Conservation (phyloP, 2,113 vertebrate species). For the Recurvirostra avosetta region DNA sequence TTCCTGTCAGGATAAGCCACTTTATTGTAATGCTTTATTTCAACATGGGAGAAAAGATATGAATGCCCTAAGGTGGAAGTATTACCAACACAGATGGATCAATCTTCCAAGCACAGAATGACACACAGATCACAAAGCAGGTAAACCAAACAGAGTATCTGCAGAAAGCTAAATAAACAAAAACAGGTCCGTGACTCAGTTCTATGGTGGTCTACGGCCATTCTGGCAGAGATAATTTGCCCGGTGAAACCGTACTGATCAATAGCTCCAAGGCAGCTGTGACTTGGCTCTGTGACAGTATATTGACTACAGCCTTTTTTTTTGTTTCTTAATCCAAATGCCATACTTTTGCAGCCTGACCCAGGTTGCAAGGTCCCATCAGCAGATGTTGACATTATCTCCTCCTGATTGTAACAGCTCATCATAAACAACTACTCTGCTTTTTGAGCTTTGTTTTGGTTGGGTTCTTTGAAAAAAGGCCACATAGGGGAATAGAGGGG, state of each 20-base stretch:
- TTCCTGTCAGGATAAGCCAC: background rate
- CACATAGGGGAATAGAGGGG: background rate
- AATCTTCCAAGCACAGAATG: conserved; percentile 9
- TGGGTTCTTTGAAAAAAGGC: background rate
- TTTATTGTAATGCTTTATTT: conserved; percentile 37
- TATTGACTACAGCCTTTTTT: conserved; percentile 18
- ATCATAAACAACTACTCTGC: conserved; percentile 18
- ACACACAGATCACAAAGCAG: background rate
- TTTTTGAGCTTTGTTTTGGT: conserved; percentile 22
- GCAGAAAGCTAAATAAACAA: conserved; percentile 29
- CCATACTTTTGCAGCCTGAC: conserved; percentile 37
- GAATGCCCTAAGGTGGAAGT: conserved; percentile 34
- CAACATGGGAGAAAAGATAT: conserved; percentile 32
- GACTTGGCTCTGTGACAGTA: conserved; percentile 14
- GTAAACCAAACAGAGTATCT: conserved; percentile 28
- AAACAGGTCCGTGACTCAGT: background rate
- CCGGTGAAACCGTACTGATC: conserved; percentile 27
- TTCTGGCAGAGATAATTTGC: conserved; percentile 28
- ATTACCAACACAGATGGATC: conserved; percentile 57
- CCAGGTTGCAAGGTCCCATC: conserved; percentile 24
- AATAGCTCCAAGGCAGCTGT: conserved; percentile 21
- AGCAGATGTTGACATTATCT: conserved; percentile 54
- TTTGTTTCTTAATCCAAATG: conserved; percentile 52
- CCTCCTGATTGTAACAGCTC: conserved; percentile 28
- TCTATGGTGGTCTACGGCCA: background rate